phyloP scores from a whole-genome alignment of 2,797 vertebrate species.

The Chelidonichthys spinosus region DNA sequence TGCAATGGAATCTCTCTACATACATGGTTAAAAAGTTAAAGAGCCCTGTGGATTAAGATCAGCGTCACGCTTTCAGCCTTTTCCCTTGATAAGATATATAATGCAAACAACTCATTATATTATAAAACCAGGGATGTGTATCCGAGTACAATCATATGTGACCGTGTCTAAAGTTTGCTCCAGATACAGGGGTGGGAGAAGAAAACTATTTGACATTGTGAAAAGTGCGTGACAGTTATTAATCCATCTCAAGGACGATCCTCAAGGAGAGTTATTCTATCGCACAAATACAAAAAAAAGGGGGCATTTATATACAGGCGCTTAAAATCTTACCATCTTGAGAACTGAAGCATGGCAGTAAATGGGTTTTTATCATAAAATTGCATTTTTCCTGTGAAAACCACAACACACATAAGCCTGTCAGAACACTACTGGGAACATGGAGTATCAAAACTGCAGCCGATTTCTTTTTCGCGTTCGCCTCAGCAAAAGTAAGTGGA shows the following conservation, averaged over 20 bases:
- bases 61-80: slow-evolving; percentile 25
- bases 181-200: background rate
- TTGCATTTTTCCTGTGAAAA: slow-evolving; percentile 31
- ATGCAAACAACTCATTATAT: slow-evolving; percentile 31
- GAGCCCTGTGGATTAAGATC: background rate
- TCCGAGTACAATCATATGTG: background rate
- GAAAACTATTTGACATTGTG: background rate
- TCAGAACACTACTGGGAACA: slow-evolving; percentile 39
- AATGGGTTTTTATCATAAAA: slow-evolving; percentile 46
- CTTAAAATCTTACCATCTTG: slow-evolving; percentile 14
- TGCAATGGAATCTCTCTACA: background rate
- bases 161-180: slow-evolving; percentile 4
- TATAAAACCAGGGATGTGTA: slow-evolving; percentile 14
- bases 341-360: slow-evolving; percentile 17
- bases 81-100: slow-evolving; percentile 33
- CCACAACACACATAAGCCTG: slow-evolving; percentile 14
- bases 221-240: background rate
- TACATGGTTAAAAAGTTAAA: slow-evolving; percentile 24
- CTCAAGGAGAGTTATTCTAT: background rate
- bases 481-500: slow-evolving; percentile 61
- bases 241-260: slow-evolving; percentile 5
- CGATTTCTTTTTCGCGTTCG: slow-evolving; percentile 26
- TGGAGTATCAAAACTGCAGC: slow-evolving; percentile 63
- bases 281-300: background rate
- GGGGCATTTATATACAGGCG: slow-evolving; percentile 3